Conservation (phyloP, 2,888 invertebrate species). For the Nephrocerus scutellatus region DNA sequence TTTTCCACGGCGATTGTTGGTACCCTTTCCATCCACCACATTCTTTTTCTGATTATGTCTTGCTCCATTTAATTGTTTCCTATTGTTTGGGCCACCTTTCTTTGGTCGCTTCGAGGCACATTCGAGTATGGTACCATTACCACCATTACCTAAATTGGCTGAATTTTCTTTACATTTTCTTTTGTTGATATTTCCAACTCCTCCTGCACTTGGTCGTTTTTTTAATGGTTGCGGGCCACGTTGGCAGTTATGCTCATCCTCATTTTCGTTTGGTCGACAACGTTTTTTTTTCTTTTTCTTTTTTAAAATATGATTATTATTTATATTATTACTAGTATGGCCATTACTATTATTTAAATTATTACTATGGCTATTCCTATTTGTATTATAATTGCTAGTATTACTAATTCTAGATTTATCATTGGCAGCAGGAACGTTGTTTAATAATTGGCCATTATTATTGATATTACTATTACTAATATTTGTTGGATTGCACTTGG, state of each 20-base stretch:
- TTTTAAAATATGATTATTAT: too few species aligned
- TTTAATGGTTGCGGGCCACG: conserved; percentile 22
- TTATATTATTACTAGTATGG: conserved; percentile 30
- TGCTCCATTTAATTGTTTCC: conserved; percentile 1
- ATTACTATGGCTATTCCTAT: conserved; percentile 17
- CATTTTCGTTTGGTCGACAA: conserved; percentile 39
- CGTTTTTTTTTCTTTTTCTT: conserved; percentile 38
- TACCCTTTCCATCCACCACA: conserved; percentile 11
- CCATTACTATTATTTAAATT: conserved; percentile 26
- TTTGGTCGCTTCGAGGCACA: conserved; percentile 23
- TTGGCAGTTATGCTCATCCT: conserved; percentile 40
- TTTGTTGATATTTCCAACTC: conserved; percentile 14
- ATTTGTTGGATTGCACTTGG: conserved; percentile 41
- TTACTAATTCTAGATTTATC: conserved; percentile 28
- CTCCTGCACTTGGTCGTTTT: conserved; percentile 18
- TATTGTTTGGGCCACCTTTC: too few species aligned
- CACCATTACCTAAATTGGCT: conserved; percentile 10
- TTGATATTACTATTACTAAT: conserved; percentile 29
- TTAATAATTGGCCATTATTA: conserved; percentile 30
- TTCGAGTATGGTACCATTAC: conserved; percentile 16
- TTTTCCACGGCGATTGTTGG: conserved; percentile 26
- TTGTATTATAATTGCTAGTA: conserved; percentile 23
- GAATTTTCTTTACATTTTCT: conserved; percentile 24
- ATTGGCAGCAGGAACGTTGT: conserved; percentile 36
- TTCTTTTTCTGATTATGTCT: conserved; percentile 2